These are phyloP conservation scores for Ceratothoa steindachneri DNA, from an alignment of 2,888 invertebrate genomes.

Conservation along the genomic window DNA sequence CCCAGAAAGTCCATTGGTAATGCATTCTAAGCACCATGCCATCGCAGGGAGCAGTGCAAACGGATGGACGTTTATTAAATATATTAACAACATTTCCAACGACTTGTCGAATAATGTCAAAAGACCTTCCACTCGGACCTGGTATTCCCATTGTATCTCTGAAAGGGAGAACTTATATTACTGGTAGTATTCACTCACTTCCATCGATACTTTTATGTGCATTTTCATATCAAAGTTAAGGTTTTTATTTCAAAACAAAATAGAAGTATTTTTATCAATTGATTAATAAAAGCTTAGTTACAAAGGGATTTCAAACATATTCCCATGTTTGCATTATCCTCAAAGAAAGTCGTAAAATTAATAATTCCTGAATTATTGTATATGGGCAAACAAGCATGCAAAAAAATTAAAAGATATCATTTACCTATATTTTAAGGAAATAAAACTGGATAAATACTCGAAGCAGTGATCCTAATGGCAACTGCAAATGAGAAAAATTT, in stretches of 20 bases:
- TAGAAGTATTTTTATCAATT: no score
- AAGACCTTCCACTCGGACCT: conserved; percentile 46
- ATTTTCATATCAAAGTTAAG: no score
- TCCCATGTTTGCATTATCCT: no score
- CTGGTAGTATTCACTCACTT: background rate
- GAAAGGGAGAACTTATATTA: conserved; percentile 29
- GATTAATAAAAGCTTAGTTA: no score
- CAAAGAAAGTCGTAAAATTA: no score
- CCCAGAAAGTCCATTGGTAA: conserved; percentile 48
- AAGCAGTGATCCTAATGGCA: background rate
- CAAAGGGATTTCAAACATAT: no score
- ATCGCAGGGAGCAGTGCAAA: conserved; percentile 47
- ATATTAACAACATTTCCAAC: conserved; percentile 48
- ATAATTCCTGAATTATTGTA: no score
- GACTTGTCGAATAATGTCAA: conserved; percentile 48
- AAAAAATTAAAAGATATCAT: background rate
- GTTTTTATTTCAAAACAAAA: no score
- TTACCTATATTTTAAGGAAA: background rate
- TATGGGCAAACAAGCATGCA: background rate
- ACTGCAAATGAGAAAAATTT: background rate
- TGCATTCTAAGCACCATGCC: conserved; percentile 48
- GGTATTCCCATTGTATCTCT: conserved; percentile 48
- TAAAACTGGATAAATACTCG: background rate
- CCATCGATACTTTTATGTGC: no score
- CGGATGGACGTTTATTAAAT: conserved; percentile 46